Evolutionary conservation across 1,140 invertebrate genomes (phyloP).

Genomic region (Zaprionus inermis): DNA sequence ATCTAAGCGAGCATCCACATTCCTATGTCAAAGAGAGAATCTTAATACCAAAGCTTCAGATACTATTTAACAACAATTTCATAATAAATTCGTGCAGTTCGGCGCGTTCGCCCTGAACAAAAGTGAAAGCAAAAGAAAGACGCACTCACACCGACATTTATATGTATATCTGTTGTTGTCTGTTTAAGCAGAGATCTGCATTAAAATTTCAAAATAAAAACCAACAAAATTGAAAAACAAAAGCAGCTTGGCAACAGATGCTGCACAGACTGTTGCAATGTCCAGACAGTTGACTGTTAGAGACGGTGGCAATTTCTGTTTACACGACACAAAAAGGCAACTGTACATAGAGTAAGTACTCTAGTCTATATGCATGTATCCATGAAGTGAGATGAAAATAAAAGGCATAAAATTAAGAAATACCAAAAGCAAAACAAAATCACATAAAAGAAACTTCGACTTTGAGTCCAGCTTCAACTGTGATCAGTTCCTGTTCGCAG

Average conservation of each 20-base stretch:
- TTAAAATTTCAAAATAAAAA: conserved; percentile 28
- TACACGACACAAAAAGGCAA: conserved; percentile 69
- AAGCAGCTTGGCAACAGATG: conserved; percentile 43
- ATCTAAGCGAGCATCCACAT: background rate
- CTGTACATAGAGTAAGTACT: conserved; percentile 30
- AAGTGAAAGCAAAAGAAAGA: conserved; percentile 43
- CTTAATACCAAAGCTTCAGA: background rate
- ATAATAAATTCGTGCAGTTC: conserved; percentile 26
- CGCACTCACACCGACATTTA: background rate
- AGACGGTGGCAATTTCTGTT: conserved; percentile 58
- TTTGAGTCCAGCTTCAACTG: conserved; percentile 30
- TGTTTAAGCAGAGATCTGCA: conserved; percentile 15
- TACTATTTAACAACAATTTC: conserved; percentile 21
- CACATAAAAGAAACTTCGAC: conserved; percentile 58
- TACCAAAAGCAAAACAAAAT: conserved; percentile 47
- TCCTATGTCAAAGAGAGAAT: background rate
- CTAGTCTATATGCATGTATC: too few species aligned
- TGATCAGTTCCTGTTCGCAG: conserved; percentile 71
- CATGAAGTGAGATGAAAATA: conserved; percentile 1
- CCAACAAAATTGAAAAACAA: conserved; percentile 19
- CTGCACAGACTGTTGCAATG: conserved; percentile 40
- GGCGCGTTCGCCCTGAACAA: conserved; percentile 19
- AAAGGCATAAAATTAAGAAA: conserved; percentile 70
- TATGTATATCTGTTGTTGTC: conserved; percentile 15
- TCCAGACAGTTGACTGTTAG: conserved; percentile 43